phyloP scores from a whole-genome alignment of 2,113 vertebrate genomes.

The Sylvilagus bachmani region DNA sequence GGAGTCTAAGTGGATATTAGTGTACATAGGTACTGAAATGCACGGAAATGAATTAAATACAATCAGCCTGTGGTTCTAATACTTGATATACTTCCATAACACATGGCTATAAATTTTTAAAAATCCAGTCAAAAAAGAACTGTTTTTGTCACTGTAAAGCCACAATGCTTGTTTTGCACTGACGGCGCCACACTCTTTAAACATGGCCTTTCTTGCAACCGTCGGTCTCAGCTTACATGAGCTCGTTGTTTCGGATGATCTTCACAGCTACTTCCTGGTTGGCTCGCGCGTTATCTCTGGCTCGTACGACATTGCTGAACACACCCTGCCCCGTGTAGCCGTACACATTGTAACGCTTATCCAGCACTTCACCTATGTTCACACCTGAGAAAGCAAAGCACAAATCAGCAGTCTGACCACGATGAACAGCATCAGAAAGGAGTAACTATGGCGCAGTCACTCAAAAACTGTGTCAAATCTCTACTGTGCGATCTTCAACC shows the following conservation, averaged over 20 bases:
- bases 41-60: background rate
- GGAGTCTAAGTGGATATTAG: background rate
- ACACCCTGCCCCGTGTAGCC: slow-evolving; percentile 99
- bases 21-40: background rate
- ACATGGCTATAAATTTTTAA: background rate
- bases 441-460: background rate
- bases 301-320: slow-evolving; percentile 98
- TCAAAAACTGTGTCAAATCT: background rate
- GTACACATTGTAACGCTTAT: slow-evolving; percentile 99
- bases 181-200: background rate
- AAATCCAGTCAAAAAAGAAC: background rate
- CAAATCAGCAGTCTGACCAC: background rate
- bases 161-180: background rate
- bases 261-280: slow-evolving; percentile 99
- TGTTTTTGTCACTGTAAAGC: background rate
- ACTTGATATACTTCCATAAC: background rate
- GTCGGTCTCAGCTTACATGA: slow-evolving; percentile 92
- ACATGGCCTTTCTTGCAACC: background rate
- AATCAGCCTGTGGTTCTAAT: background rate
- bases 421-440: rapidly evolving
- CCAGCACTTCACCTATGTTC: slow-evolving; percentile 98
- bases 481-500: background rate
- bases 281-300: slow-evolving; percentile 96
- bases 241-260: slow-evolving; percentile 99
- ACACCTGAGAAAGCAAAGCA: slow-evolving; percentile 90